Evolutionary conservation across 2,113 vertebrate species (phyloP).

Genomic region (Strigops habroptila): DNA sequence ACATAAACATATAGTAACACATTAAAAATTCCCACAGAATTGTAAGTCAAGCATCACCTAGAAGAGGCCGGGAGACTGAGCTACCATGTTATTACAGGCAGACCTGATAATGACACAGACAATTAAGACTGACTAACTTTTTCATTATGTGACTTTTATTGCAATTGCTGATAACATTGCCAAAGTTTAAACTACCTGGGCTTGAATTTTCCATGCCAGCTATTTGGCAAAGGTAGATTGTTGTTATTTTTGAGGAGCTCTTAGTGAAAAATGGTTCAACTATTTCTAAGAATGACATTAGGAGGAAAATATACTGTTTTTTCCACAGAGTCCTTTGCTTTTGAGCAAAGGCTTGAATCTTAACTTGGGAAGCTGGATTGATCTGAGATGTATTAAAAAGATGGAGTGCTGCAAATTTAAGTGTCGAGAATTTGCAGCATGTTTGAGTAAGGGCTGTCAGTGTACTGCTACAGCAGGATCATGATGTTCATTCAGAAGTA

Average conservation of each 20-base stretch:
- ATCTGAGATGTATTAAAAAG: neutral
- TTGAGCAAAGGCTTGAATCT: neutral
- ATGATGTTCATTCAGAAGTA: neutral
- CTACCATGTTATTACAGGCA: conserved; percentile 18
- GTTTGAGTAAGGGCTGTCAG: neutral
- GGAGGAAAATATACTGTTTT: neutral
- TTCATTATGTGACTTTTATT: neutral
- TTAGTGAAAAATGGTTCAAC: neutral
- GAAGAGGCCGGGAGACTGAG: neutral
- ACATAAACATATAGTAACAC: conserved; percentile 15
- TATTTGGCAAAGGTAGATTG: neutral
- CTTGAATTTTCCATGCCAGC: neutral
- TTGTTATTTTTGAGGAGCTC: neutral
- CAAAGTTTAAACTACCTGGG: neutral
- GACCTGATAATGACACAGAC: neutral
- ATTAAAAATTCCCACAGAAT: conserved; percentile 38
- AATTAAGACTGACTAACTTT: conserved; percentile 37
- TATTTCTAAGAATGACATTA: neutral
- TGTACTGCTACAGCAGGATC: neutral
- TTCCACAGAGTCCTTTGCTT: neutral
- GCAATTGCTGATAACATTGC: conserved; percentile 25
- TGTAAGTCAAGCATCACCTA: neutral
- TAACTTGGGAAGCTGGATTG: neutral
- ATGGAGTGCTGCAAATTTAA: neutral
- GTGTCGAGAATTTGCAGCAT: neutral